These are phyloP conservation scores for Copidosoma aretas DNA, from an alignment of 2,888 invertebrate genomes.

Conservation along the genomic window DNA sequence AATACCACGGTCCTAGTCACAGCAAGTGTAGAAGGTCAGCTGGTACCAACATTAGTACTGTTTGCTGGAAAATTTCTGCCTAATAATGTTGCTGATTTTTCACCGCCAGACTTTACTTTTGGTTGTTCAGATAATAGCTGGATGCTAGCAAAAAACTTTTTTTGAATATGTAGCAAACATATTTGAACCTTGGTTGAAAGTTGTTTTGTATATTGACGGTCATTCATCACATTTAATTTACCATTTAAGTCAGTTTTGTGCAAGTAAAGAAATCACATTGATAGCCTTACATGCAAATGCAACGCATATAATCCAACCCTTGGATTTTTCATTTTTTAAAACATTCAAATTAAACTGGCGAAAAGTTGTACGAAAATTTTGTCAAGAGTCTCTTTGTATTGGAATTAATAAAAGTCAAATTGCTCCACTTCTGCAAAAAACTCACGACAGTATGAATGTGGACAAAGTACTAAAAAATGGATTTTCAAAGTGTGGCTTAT, in stretches of 20 bases:
- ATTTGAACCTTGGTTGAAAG: slow-evolving; percentile 40
- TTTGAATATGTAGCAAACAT: slow-evolving; percentile 50
- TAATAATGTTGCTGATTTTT: slow-evolving; percentile 30
- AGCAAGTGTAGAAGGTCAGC: slow-evolving; percentile 47
- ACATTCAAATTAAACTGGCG: too few species aligned
- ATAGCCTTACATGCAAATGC: too few species aligned
- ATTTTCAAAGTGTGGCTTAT: too few species aligned
- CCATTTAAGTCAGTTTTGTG: neutral
- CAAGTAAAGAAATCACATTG: too few species aligned
- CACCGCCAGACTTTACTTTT: slow-evolving; percentile 43
- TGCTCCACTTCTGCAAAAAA: too few species aligned
- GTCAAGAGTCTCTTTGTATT: too few species aligned
- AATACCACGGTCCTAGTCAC: slow-evolving; percentile 45
- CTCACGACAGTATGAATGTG: too few species aligned
- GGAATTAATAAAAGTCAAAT: too few species aligned
- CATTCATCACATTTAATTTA: neutral
- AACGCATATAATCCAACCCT: too few species aligned
- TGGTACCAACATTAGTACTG: slow-evolving; percentile 49
- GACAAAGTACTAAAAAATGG: too few species aligned
- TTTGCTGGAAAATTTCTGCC: slow-evolving; percentile 46
- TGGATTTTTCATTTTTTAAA: too few species aligned
- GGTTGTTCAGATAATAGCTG: slow-evolving; percentile 49
- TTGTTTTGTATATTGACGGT: neutral
- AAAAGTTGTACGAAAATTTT: too few species aligned
- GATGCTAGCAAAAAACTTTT: slow-evolving; percentile 51